Evolutionary conservation across 1,140 invertebrate species (phyloP).

Genomic region (Physella acuta): DNA sequence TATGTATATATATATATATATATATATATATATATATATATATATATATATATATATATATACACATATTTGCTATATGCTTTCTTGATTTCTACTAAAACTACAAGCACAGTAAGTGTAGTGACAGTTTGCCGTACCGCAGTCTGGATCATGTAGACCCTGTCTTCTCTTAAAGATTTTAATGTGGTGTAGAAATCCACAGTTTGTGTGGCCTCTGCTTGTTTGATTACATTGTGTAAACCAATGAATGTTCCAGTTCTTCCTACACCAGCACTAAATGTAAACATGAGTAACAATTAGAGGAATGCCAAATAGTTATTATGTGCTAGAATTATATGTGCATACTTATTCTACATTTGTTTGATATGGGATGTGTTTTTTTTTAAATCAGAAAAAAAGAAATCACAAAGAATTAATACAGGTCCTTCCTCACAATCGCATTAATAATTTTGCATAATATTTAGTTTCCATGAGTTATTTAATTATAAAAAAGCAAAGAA

Average conservation of each 20-base stretch:
- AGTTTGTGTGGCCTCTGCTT: not conserved
- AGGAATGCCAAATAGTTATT: not conserved
- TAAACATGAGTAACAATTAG: not conserved
- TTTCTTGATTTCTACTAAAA: not conserved
- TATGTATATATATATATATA: not conserved
- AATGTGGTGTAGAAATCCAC: not conserved
- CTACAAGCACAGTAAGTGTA: not conserved
- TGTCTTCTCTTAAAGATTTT: not conserved
- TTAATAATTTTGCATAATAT: not conserved
- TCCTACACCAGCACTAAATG: conserved; percentile 17
- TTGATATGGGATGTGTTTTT: not conserved
- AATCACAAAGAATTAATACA: not conserved
- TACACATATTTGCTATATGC: not conserved
- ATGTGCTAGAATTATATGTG: not conserved
- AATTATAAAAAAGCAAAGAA: not conserved
- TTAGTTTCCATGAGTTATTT: not conserved
- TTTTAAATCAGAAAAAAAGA: not conserved
- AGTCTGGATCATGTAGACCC: conserved; percentile 16
- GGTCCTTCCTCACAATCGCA: not conserved
- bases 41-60: not conserved
- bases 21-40: not conserved
- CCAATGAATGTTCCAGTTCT: conserved; percentile 22
- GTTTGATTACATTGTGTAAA: not conserved
- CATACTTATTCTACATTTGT: not conserved
- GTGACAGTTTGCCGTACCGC: not conserved